Base-by-base conservation (phyloP, 2,888 invertebrate species). In the Drosophila pseudotalamancana region DNA sequence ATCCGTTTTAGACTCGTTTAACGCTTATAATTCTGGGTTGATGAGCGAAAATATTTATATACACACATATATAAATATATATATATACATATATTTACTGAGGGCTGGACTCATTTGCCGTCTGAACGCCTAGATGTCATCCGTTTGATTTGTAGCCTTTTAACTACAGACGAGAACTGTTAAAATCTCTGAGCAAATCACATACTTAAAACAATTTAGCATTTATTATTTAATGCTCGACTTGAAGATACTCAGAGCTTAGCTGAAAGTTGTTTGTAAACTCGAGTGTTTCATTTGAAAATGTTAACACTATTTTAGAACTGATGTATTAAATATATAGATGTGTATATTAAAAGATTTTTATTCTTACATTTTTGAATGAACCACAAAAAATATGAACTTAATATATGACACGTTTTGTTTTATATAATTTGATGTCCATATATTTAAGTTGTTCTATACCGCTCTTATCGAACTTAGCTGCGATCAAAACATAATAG, bases 61-160 rank as follows among this genome's bases (percentile, higher is more conserved):
- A 31, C 8, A 3, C 19, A 12, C 6, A 18, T 29, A 43, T n/a
- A 43, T 16, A 43, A 27, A 11, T 55, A 1, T 6, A 35, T 49
- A 11, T 50, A 19, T 1, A 12, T 5, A 19, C n/a, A 0, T 6
- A 29, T 50, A 16, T 18, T 48, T 51, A 27, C 37, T 50, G 35
- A 39, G 40, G 60, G 39, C 19, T 35, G 55, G 43, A 53, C 60
- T 21, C 34, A 56, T 65, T 71, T 45, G 49, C 18, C n/a, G 25
- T 25, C 14, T 14, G n/a, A 48, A 40, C 37, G 51, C 51, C 45
- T 16, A 23, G 35, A 34, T 53, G 50, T 65, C 60, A 43, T 56
- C 50, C 27, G 16, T 34, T 25, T 72, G 53, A 61, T 61, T 71
- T 61, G 40, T 57, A 14, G 23, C 19, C 27, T 40, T 46, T 46